Percentiles rank a stretch among this genome's conserved stretches.
phyloP scores from a whole-genome alignment of 1,140 invertebrate genomes.

The Mizuhopecten yessoensis region DNA sequence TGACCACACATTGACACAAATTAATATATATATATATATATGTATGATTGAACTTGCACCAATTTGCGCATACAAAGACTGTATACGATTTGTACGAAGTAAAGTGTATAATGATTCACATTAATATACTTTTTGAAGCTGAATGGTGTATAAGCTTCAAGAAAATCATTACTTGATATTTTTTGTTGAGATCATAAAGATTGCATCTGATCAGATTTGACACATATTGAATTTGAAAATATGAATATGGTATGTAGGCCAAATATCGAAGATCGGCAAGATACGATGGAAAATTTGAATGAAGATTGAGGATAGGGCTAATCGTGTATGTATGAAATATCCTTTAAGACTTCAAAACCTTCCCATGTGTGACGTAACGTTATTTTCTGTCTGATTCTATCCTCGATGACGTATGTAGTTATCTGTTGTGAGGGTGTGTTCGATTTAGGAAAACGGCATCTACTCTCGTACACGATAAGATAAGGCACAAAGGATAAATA shows the following conservation, averaged over 20 bases:
- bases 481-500: neutral
- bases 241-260: neutral
- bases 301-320: neutral
- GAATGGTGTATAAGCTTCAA: neutral
- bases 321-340: neutral
- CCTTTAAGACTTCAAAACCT: neutral
- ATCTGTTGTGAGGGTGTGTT: constrained; percentile 1
- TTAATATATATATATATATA: too few species aligned
- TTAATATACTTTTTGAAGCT: neutral
- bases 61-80: too few species aligned
- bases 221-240: neutral
- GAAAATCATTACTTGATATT: neutral
- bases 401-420: neutral
- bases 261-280: neutral
- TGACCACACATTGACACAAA: too few species aligned
- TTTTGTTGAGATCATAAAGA: neutral
- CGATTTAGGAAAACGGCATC: constrained; percentile 32
- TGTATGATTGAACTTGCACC: too few species aligned
- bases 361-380: neutral
- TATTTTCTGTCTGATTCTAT: neutral
- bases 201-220: neutral
- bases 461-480: constrained; percentile 1
- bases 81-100: too few species aligned
- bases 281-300: neutral
- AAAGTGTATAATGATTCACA: neutral